Evolutionary conservation across 2,113 vertebrate species (phyloP), one percentile per base, ranked within the genome.

Genomic region (pig (Sus scrofa)): DNA sequence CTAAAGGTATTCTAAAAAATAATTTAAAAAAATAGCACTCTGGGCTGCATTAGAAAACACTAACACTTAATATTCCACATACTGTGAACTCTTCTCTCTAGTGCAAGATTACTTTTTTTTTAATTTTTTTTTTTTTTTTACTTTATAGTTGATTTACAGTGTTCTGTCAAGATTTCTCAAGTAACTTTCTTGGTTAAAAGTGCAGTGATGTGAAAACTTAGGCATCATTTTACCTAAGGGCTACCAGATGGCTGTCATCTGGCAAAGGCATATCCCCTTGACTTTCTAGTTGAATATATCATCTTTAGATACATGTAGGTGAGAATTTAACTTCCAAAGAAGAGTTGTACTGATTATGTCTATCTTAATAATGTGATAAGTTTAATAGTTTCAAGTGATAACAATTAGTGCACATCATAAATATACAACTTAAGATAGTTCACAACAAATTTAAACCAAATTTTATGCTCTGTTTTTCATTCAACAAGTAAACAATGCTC

Each of bases 371-470:
- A 75, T 89, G 11, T 7, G 12, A 91, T 62, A 73, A 9, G 62
- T 67, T 50, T 85, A 71, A 92, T 63, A 90, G 26, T 65, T 79
- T 75, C 39, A 84, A 86, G 58, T 37, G 39, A 34, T n/a, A 60
- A n/a, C 54, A 86, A 58, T 79, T 79, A 79, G 39, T 81, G 6
- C 15, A 52, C 14, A 50, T 44, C 58, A 37, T 94, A 84, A 78
- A 81, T 60, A 58, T 18, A 67, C 3, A 92, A 84, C 18, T 88
- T 32, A 32, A 32, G 73, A 18, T 37, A 75, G 71, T 77, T 84
- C 30, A 77, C 22, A 56, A 56, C 63, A 86, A 89, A 95, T 79
- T 63, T 93, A 94, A 95, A 34, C 6, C 16, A 91, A 39, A 84
- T 63, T 56, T 39, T 94, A 84, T 58, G 37, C 63, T 87, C 65